Percentiles rank a stretch among this genome's conserved stretches.
These are phyloP conservation scores for Ornithoptera alexandrae DNA, from an alignment of 2,888 invertebrate species.

Conservation along the genomic window DNA sequence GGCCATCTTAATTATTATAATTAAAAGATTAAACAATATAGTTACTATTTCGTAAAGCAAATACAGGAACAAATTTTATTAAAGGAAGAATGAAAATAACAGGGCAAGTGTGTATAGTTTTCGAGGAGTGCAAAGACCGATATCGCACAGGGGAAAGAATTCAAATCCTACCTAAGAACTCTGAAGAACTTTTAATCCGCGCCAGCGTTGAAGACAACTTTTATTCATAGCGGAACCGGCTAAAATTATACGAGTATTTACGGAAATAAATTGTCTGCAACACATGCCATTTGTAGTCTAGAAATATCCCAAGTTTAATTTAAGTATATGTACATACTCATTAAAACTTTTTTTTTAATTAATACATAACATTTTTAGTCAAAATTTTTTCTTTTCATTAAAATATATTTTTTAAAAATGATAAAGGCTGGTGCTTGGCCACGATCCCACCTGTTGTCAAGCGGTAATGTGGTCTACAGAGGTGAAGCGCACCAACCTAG, in stretches of 20 bases:
- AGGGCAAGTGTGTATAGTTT: slow-evolving; percentile 27
- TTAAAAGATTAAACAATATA: neutral
- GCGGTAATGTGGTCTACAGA: too few relatives aligned
- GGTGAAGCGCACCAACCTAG: too few relatives aligned
- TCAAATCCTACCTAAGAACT: slow-evolving; percentile 37
- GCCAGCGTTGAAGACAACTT: slow-evolving; percentile 23
- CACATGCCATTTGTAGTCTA: slow-evolving; percentile 6
- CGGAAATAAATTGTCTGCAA: slow-evolving; percentile 24
- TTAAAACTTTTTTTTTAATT: too few relatives aligned
- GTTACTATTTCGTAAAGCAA: slow-evolving; percentile 25
- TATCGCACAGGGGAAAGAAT: slow-evolving; percentile 39
- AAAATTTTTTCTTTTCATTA: too few relatives aligned
- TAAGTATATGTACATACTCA: neutral
- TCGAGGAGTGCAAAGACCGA: slow-evolving; percentile 37
- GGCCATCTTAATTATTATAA: neutral
- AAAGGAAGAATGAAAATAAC: slow-evolving; percentile 7
- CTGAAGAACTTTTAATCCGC: slow-evolving; percentile 36
- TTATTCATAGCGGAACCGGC: slow-evolving; percentile 27
- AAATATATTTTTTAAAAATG: too few relatives aligned
- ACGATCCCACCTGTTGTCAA: too few relatives aligned
- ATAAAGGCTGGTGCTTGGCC: too few relatives aligned
- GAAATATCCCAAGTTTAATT: slow-evolving; percentile 3
- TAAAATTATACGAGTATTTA: slow-evolving; percentile 15
- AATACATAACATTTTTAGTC: too few relatives aligned
- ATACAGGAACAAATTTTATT: slow-evolving; percentile 23